Conservation (phyloP, 2,113 vertebrate genomes). For the Tylochromis polylepis region DNA sequence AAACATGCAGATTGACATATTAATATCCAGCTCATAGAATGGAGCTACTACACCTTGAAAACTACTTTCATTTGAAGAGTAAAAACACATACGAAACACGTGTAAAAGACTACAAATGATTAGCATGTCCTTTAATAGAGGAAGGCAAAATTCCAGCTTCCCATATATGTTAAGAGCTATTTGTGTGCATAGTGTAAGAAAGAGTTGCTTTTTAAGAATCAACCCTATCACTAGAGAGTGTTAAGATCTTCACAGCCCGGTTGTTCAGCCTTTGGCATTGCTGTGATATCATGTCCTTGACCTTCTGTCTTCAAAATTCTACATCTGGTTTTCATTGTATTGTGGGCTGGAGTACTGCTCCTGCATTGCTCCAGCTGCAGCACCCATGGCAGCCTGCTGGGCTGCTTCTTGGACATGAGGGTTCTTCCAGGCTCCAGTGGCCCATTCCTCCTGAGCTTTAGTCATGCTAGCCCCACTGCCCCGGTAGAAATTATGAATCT, state of each 20-base stretch:
- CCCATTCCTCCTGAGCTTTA: conserved; percentile 96
- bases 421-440: conserved; percentile 94
- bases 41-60: conserved; percentile 1
- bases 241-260: background rate
- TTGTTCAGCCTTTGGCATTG: conserved; percentile 13
- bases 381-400: conserved; percentile 86
- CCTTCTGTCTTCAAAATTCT: background rate
- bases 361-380: conserved; percentile 80
- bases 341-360: conserved; percentile 55
- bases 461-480: conserved; percentile 90
- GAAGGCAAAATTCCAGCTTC: background rate
- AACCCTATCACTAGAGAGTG: background rate
- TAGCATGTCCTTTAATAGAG: background rate
- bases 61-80: conserved; percentile 10
- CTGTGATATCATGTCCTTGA: background rate
- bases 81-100: background rate
- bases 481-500: conserved; percentile 98
- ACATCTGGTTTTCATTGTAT: conserved; percentile 60
- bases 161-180: background rate
- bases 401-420: conserved; percentile 90
- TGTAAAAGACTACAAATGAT: background rate
- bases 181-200: background rate
- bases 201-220: background rate
- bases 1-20: background rate
- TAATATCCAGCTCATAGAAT: background rate